phyloP scores from a whole-genome alignment of 2,113 vertebrate genomes.

The Campylomormyrus numenius region DNA sequence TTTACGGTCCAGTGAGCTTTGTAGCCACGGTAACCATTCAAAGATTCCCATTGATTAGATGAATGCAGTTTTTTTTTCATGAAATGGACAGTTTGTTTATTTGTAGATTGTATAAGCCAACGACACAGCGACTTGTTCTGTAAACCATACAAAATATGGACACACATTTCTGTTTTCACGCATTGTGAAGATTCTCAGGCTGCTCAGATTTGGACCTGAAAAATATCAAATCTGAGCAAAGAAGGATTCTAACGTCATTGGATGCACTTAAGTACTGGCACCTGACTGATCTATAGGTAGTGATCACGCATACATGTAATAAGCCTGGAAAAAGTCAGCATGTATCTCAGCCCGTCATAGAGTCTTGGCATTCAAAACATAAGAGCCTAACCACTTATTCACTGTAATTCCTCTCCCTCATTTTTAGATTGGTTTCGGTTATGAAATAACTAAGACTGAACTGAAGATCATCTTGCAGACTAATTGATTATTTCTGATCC shows the following conservation, averaged over 20 bases:
- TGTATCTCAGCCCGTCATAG: not conserved
- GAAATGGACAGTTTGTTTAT: not conserved
- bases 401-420: not conserved
- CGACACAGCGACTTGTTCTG: not conserved
- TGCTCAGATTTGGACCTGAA: not conserved
- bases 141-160: not conserved
- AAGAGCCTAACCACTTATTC: not conserved
- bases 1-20: not conserved
- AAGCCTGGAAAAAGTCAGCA: not conserved
- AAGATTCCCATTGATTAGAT: conserved; percentile 10
- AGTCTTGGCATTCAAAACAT: not conserved
- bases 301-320: not conserved
- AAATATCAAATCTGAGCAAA: not conserved
- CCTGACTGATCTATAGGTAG: not conserved
- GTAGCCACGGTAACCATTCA: conserved; percentile 15
- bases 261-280: not conserved
- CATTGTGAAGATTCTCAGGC: not conserved
- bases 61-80: not conserved
- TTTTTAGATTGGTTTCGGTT: not conserved
- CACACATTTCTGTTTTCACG: not conserved
- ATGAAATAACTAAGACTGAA: not conserved
- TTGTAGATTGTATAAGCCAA: not conserved
- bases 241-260: not conserved
- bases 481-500: not conserved
- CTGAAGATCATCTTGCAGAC: not conserved